Base-by-base conservation (phyloP, 2,888 invertebrate genomes). In the Agonopterix arenella region DNA sequence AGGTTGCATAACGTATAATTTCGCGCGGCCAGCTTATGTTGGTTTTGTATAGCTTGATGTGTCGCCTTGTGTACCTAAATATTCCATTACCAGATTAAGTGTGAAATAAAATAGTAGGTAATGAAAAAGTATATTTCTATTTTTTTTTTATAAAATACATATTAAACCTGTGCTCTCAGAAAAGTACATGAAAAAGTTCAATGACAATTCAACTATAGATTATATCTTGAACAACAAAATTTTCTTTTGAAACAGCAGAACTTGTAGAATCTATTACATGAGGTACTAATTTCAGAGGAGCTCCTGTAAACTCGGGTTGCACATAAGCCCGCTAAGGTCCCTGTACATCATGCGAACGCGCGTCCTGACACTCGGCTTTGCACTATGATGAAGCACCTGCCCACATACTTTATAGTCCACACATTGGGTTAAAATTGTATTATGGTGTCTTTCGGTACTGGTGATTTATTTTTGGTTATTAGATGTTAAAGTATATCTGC, bases 321-420 rank as follows among this genome's bases (percentile, higher is more conserved):
- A 51, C 60, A 66, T 83, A 82, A 84, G 81, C 81, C 76, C 63
- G 61, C 7, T 70, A 76, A 80, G 80, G 83, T 78, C 75, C 74
- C 66, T 76, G 80, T 84, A 82, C 84, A 82, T 84, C 84, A 84
- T 76, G 63, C 67, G 62, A 70, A 70, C 74, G 72, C 73, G 62
- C 68, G 71, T 70, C 63, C 60, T 77, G 84, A 85, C 85, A 83
- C 74, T 55, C 70, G 83, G 85, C 83, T 86, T 86, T 84, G 68
- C 77, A 60, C 59, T 73, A 79, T 88, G 85, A 88, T 84, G 66
- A 84, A 88, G 85, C 69, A 81, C 84, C 86, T 80, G 83, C 78
- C 82, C 82, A 74, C 78, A 79, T 84, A 82, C 83, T 84, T 85
- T 84, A 82, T 83, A 79, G 81, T 72, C 74, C 71, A 68, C 76